Evolutionary conservation across 2,113 vertebrate species (phyloP), one percentile per base, ranked within the genome.

Genomic region (Saccopteryx leptura): DNA sequence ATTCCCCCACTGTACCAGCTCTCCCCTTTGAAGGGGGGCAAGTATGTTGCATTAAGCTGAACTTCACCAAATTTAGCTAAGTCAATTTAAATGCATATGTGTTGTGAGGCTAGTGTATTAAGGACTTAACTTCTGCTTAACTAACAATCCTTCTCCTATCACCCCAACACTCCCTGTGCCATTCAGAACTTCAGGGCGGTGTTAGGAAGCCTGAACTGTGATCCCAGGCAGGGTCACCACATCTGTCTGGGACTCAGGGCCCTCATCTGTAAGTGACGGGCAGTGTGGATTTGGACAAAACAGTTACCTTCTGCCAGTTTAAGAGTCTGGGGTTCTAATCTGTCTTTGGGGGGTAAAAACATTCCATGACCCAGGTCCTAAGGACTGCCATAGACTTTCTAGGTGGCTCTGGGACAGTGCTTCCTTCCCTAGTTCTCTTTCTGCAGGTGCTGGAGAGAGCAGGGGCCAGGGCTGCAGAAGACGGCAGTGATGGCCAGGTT

Each of bases 101-200:
- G 71, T 18, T 9, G 5, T 1, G 6, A 74, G 58, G 7, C 7
- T 33, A 17, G 68, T 0, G 1, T 17, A 12, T 24, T 19, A 65
- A 80, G 28, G 63, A 31, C 63, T 61, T 82, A 46, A 24, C 66
- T 72, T 23, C 61, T 48, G 26, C 19, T 50, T 18, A 31, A 39
- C 61, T 0, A 7, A 14, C 5, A 10, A 4, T 15, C 54, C 46
- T 23, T 78, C 58, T 12, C 9, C 26, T 23, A 0, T 26, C 2
- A 28, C 15, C 10, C 46, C 56, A 65, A 9, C 15, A 8, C 19
- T 61, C 60, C 9, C 48, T 11, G 79, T 3, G 4, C 4, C n/a
- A 28, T 21, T 56, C 10, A 46, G 19, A 68, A 68, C 26, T 7
- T 9, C 69, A 31, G 39, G 9, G 52, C 58, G 75, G 48, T 39